These are phyloP conservation scores for Gisinianus flammeolus DNA, from an alignment of 2,888 invertebrate species.

Conservation along the genomic window DNA sequence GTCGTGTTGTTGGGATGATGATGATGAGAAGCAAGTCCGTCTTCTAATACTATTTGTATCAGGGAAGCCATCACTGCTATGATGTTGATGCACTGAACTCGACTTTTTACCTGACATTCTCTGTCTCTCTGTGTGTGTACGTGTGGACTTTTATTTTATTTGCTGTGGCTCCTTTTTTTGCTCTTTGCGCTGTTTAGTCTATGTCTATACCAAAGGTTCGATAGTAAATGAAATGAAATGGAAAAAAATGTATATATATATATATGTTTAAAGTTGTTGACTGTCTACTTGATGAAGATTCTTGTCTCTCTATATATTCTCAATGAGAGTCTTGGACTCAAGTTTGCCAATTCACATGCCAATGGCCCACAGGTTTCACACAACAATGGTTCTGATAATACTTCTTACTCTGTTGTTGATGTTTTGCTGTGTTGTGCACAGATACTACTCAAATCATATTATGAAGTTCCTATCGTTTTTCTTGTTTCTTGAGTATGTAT, in stretches of 20 bases:
- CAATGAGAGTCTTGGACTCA: background rate
- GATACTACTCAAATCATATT: background rate
- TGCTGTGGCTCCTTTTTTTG: background rate
- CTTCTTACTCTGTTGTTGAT: too few species aligned
- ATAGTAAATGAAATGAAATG: background rate
- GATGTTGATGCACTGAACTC: background rate
- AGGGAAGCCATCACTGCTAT: background rate
- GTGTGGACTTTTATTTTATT: too few species aligned
- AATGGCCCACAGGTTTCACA: constrained; percentile 3
- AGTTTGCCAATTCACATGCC: background rate
- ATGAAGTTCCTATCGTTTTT: background rate
- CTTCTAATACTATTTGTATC: background rate
- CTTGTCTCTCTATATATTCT: background rate
- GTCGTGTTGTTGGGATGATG: background rate
- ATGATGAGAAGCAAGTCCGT: background rate
- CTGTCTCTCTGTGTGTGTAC: too few species aligned
- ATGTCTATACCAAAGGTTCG: background rate
- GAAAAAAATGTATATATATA: background rate
- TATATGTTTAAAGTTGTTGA: background rate
- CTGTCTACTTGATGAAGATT: background rate
- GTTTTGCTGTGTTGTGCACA: too few species aligned
- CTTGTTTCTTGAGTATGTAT: too few species aligned
- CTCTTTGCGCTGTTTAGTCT: background rate
- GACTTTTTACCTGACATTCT: too few species aligned
- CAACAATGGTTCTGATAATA: constrained; percentile 1